Conservation (phyloP, 2,113 vertebrate species). For the Oncorhynchus nerka region DNA sequence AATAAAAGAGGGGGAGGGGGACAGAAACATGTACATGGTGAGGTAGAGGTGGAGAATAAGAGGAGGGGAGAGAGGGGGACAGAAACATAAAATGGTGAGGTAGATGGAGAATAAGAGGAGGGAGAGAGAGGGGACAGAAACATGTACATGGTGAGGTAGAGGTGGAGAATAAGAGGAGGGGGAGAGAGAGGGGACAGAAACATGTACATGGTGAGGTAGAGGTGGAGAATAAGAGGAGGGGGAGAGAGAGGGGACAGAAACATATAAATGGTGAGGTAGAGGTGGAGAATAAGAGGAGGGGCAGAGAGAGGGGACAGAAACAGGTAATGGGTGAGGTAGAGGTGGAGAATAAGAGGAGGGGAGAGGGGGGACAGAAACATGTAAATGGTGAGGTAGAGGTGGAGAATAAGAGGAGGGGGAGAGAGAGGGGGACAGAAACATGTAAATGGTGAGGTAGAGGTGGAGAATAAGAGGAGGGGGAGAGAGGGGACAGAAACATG, state of each 20-base stretch:
- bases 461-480: slow-evolving; percentile 16
- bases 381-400: neutral
- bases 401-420: neutral
- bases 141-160: neutral
- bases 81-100: too few species aligned
- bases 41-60: neutral
- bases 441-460: too few species aligned
- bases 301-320: too few species aligned
- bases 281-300: too few species aligned
- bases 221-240: slow-evolving; percentile 10
- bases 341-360: too few species aligned
- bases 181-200: slow-evolving; percentile 2
- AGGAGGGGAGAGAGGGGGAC: too few species aligned
- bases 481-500: neutral
- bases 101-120: too few species aligned
- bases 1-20: slow-evolving; percentile 12
- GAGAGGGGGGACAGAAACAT: too few species aligned
- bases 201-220: too few species aligned
- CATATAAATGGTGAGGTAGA: neutral
- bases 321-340: too few species aligned
- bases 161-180: neutral
- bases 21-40: neutral
- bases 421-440: neutral
- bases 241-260: neutral
- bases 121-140: too few species aligned